These are phyloP conservation scores for Paratilapia polleni DNA, from an alignment of 2,113 vertebrate species.

Conservation along the genomic window DNA sequence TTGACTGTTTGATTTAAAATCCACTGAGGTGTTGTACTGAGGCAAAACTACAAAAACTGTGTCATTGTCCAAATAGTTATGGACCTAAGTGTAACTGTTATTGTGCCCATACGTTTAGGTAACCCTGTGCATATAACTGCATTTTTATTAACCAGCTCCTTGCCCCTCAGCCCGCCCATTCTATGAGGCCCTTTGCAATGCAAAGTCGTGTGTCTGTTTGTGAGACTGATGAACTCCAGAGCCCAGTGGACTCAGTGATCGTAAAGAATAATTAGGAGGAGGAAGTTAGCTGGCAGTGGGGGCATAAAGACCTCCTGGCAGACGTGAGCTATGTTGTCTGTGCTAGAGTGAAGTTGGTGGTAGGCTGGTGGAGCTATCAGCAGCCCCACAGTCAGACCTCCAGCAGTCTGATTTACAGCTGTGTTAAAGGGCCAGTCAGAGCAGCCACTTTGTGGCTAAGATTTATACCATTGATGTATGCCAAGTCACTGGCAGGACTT, in stretches of 20 bases:
- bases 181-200: background rate
- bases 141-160: background rate
- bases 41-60: too few relatives aligned
- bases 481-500: constrained; percentile 32
- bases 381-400: constrained; percentile 31
- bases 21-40: background rate
- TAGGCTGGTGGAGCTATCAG: constrained; percentile 32
- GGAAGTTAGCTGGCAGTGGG: constrained; percentile 16
- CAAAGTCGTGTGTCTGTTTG: background rate
- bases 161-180: background rate
- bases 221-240: constrained; percentile 29
- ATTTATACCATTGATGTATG: constrained; percentile 53
- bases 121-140: background rate
- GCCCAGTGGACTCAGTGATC: constrained; percentile 22
- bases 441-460: constrained; percentile 64
- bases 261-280: constrained; percentile 64
- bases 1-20: background rate
- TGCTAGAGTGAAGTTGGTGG: constrained; percentile 19
- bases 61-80: too few relatives aligned
- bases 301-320: constrained; percentile 37
- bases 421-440: constrained; percentile 60
- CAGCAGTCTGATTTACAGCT: constrained; percentile 70
- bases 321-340: constrained; percentile 44
- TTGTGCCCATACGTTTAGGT: background rate
- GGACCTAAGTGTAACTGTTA: background rate